phyloP scores from a whole-genome alignment of 1,140 invertebrate genomes.

The Dinoponera quadriceps region DNA sequence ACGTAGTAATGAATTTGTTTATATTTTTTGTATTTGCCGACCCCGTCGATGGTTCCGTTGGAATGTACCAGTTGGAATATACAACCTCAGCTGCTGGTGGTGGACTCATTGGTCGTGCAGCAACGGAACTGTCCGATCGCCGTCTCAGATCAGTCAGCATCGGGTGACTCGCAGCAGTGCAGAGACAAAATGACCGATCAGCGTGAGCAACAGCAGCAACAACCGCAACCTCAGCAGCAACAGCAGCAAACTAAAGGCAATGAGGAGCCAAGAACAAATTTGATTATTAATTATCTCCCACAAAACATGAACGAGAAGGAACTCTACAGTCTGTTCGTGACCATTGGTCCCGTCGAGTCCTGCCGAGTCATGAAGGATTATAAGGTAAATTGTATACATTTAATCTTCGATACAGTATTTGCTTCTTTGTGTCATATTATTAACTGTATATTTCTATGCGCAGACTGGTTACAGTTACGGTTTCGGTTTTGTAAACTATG shows the following conservation, averaged over 20 bases:
- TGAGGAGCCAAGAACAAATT: slow-evolving; percentile 89
- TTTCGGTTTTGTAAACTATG: slow-evolving; percentile 98
- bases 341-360: slow-evolving; percentile 94
- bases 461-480: slow-evolving; percentile 98
- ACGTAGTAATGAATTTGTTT: slow-evolving; percentile 86
- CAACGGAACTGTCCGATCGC: slow-evolving; percentile 58
- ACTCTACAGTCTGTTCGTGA: slow-evolving; percentile 94
- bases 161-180: slow-evolving; percentile 19
- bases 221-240: slow-evolving; percentile 65
- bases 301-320: slow-evolving; percentile 97
- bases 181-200: neutral
- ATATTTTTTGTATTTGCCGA: slow-evolving; percentile 86
- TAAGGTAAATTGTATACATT: slow-evolving; percentile 86
- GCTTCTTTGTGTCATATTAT: neutral
- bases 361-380: slow-evolving; percentile 97
- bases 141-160: slow-evolving; percentile 52
- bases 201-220: slow-evolving; percentile 27
- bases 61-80: slow-evolving; percentile 80
- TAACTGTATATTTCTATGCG: slow-evolving; percentile 81
- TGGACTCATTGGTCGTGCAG: slow-evolving; percentile 44
- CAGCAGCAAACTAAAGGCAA: slow-evolving; percentile 71
- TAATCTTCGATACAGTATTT: neutral
- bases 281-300: slow-evolving; percentile 98
- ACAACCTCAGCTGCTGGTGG: slow-evolving; percentile 61
- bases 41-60: slow-evolving; percentile 78